A percentile compares a stretch with the other conserved stretches of the same genome.
Evolutionary conservation across 2,113 vertebrate species (phyloP).

Genomic region (Urocynchramus pylzowi): DNA sequence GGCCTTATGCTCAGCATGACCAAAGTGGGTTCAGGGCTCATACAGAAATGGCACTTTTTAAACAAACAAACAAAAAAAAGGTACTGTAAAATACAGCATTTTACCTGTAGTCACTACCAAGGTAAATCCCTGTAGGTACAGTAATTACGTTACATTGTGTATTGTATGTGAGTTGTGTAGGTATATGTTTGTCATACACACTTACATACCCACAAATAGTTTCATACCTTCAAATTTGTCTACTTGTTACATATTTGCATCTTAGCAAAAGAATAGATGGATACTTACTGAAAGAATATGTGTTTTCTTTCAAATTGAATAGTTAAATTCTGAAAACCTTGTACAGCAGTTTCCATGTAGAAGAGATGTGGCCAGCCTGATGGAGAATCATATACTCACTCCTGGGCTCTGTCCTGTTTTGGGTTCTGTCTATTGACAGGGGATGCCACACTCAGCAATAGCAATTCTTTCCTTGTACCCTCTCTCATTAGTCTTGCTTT

Average conservation of each 20-base stretch:
- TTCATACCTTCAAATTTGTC: not conserved
- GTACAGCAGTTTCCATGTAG: not conserved
- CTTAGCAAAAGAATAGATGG: not conserved
- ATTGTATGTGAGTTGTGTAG: not conserved
- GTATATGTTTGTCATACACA: not conserved
- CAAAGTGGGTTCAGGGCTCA: not conserved
- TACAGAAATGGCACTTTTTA: not conserved
- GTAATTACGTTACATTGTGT: not conserved
- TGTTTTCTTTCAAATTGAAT: not conserved
- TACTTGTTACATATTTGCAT: not conserved
- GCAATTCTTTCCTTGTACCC: not conserved
- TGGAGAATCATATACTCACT: not conserved
- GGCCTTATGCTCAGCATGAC: not conserved
- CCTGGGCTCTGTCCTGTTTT: not conserved
- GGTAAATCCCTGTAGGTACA: not conserved
- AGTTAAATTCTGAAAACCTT: not conserved
- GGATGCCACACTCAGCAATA: not conserved
- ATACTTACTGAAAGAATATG: not conserved
- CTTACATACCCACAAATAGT: not conserved
- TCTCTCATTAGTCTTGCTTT: not conserved
- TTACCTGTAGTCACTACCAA: not conserved
- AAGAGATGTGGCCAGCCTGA: not conserved
- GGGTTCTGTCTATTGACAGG: not conserved
- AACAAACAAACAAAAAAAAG: not conserved
- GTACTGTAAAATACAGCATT: fast-evolving